Evolutionary conservation across 2,888 invertebrate genomes (phyloP).

Genomic region (Drosophila hamatofila): DNA sequence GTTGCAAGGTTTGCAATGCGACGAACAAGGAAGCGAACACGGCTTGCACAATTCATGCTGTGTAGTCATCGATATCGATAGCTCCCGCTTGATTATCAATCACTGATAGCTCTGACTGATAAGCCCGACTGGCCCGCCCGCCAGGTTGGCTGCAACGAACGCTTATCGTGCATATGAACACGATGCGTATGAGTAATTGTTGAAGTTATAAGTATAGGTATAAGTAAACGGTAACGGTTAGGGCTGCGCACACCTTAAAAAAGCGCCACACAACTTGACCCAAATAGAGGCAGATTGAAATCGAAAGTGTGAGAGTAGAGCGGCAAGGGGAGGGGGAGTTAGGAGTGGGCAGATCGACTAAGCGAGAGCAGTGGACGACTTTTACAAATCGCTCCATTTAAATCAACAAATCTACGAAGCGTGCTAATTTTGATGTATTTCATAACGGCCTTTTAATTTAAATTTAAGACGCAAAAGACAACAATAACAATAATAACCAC

Average conservation of each 20-base stretch:
- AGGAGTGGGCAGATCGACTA: background rate
- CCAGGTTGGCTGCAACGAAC: constrained; percentile 36
- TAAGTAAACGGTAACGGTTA: constrained; percentile 45
- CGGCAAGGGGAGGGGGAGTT: background rate
- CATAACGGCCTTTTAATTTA: constrained; percentile 74
- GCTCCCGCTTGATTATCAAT: constrained; percentile 22
- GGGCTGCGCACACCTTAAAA: constrained; percentile 61
- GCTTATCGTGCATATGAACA: constrained; percentile 62
- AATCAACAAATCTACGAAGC: constrained; percentile 76
- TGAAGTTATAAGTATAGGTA: constrained; percentile 37
- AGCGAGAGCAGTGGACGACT: constrained; percentile 24
- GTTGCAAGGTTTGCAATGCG: constrained; percentile 30
- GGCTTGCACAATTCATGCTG: constrained; percentile 37
- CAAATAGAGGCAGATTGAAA: constrained; percentile 50
- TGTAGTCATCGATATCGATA: constrained; percentile 59
- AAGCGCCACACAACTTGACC: constrained; percentile 65
- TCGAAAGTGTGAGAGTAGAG: constrained; percentile 16
- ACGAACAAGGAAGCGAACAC: constrained; percentile 39
- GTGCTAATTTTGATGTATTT: constrained; percentile 80
- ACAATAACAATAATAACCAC: constrained; percentile 38
- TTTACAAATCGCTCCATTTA: constrained; percentile 71
- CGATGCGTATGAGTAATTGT: constrained; percentile 56
- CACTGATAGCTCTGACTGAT: constrained; percentile 64
- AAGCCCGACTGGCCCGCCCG: constrained; percentile 20
- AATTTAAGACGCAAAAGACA: constrained; percentile 64